Evolutionary conservation across 2,888 invertebrate genomes (phyloP).

Genomic region (Campoplex capitator): DNA sequence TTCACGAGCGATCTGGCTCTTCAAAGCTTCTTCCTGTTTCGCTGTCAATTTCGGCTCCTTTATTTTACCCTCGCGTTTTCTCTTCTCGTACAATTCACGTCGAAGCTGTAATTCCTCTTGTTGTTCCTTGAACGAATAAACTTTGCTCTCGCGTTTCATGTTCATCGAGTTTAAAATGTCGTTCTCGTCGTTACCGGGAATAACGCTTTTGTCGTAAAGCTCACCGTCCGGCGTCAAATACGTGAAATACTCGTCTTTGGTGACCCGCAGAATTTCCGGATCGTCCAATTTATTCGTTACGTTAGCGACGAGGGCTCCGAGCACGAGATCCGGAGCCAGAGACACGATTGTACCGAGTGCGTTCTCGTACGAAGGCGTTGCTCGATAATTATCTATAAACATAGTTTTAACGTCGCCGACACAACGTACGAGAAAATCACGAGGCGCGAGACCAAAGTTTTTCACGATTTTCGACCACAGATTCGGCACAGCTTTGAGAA

Average conservation of each 20-base stretch:
- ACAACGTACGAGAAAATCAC: constrained; percentile 87
- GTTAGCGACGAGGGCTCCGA: constrained; percentile 88
- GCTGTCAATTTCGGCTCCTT: constrained; percentile 91
- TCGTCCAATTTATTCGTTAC: constrained; percentile 88
- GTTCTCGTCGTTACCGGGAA: constrained; percentile 87
- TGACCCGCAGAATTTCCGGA: constrained; percentile 89
- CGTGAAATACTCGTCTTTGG: constrained; percentile 92
- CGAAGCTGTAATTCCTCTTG: constrained; percentile 96
- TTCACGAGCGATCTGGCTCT: constrained; percentile 94
- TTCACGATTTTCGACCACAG: constrained; percentile 90
- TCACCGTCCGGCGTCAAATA: constrained; percentile 95
- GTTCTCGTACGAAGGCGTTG: constrained; percentile 88
- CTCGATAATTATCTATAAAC: constrained; percentile 87
- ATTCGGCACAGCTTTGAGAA: constrained; percentile 86
- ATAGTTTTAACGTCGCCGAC: constrained; percentile 87
- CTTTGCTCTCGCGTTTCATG: constrained; percentile 97
- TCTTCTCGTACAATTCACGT: constrained; percentile 96
- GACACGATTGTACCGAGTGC: constrained; percentile 90
- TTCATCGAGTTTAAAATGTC: constrained; percentile 88
- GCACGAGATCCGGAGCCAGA: constrained; percentile 88
- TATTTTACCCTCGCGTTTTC: constrained; percentile 91
- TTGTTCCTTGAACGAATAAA: constrained; percentile 98
- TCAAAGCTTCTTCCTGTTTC: constrained; percentile 97
- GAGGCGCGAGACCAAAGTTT: constrained; percentile 87
- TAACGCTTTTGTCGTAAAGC: constrained; percentile 94